Evolutionary conservation across 35 echinoderm and acorn worm genomes (phyloP).

Genomic region (Acanthaster planci): DNA sequence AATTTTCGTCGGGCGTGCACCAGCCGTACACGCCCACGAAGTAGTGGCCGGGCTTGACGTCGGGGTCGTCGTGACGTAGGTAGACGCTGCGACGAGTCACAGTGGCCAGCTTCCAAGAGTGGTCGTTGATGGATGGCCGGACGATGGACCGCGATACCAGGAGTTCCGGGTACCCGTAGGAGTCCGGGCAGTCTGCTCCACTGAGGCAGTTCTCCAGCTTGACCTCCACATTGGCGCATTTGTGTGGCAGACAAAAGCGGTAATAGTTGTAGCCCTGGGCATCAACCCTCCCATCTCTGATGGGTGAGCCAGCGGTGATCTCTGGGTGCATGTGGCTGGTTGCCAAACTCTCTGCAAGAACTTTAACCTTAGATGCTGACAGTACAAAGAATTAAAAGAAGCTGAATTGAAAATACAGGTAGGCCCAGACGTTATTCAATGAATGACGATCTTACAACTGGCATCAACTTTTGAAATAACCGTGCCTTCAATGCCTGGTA

Average conservation of each 20-base stretch:
- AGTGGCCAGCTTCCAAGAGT: constrained; percentile 89
- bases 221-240: constrained; percentile 56
- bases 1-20: constrained; percentile 82
- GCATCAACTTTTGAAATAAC: no score
- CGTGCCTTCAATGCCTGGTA: no score
- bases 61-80: constrained; percentile 56
- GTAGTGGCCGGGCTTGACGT: constrained; percentile 77
- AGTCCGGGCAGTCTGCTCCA: constrained; percentile 56
- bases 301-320: constrained; percentile 23
- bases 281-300: not conserved
- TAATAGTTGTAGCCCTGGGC: constrained; percentile 69
- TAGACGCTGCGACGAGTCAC: constrained; percentile 62
- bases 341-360: constrained; percentile 51
- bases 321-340: constrained; percentile 55
- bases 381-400: not conserved
- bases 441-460: no score
- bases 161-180: constrained; percentile 84
- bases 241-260: constrained; percentile 76
- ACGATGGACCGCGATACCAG: constrained; percentile 83
- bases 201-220: constrained; percentile 78
- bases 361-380: constrained; percentile 65
- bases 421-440: no score
- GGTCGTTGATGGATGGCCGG: constrained; percentile 70
- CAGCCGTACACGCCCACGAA: constrained; percentile 90
- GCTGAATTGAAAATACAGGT: no score